Evolutionary conservation across 2,113 vertebrate species (phyloP).

Genomic region (Lamprotornis superbus): DNA sequence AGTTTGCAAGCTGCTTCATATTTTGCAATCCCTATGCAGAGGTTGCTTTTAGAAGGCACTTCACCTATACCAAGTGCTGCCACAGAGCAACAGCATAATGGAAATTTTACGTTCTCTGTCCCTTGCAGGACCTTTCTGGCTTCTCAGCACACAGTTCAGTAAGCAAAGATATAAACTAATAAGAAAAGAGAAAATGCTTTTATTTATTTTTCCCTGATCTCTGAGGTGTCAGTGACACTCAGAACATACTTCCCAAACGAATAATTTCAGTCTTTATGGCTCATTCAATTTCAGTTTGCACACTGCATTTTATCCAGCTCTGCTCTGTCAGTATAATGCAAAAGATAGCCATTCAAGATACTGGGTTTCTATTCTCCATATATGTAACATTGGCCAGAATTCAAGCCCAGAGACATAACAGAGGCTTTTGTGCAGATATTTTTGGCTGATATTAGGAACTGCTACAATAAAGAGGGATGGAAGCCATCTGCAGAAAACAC

Average conservation of each 20-base stretch:
- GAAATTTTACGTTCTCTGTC: conserved; percentile 25
- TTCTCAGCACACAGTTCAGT: conserved; percentile 17
- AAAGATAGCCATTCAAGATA: background rate
- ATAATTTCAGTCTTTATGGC: conserved; percentile 38
- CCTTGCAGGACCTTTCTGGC: background rate
- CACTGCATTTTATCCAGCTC: background rate
- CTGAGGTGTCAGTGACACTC: background rate
- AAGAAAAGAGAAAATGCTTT: conserved; percentile 40
- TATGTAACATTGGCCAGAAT: conserved; percentile 9
- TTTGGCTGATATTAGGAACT: conserved; percentile 38
- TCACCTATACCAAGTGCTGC: conserved; percentile 39
- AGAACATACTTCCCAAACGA: conserved; percentile 20
- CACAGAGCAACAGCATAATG: conserved; percentile 15
- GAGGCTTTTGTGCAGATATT: conserved; percentile 52
- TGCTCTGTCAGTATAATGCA: background rate
- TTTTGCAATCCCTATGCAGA: background rate
- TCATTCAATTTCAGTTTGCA: conserved; percentile 34
- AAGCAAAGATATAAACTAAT: conserved; percentile 46
- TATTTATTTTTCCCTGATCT: conserved; percentile 52
- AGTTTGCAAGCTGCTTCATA: conserved; percentile 44
- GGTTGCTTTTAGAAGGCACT: conserved; percentile 39
- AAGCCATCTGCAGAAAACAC: conserved; percentile 36
- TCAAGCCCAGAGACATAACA: conserved; percentile 37
- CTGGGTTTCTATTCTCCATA: background rate
- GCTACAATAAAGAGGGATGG: conserved; percentile 20